Conservation (phyloP, 2,797 vertebrate genomes). For the Lacerta bilineata region DNA sequence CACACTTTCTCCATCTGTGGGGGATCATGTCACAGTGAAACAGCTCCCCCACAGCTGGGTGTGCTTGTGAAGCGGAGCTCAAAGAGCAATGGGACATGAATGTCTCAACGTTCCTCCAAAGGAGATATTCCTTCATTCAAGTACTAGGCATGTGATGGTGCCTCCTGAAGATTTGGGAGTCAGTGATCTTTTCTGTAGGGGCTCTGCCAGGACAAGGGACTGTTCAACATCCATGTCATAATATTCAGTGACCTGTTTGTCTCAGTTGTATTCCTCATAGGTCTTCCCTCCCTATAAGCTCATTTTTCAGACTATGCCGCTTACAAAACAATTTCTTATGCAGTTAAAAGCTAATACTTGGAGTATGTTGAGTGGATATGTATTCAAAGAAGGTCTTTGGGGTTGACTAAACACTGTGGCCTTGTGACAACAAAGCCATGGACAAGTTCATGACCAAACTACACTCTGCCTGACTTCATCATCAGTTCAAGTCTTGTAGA, state of each 20-base stretch:
- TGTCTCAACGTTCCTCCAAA: neutral
- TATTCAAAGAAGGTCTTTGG: constrained; percentile 53
- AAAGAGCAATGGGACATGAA: neutral
- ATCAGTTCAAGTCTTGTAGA: neutral
- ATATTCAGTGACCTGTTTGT: neutral
- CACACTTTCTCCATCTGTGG: neutral
- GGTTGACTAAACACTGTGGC: constrained; percentile 46
- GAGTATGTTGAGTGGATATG: constrained; percentile 47
- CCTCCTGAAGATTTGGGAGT: neutral
- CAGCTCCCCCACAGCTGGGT: neutral
- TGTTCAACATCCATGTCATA: neutral
- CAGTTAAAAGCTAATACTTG: constrained; percentile 34
- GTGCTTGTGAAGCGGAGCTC: neutral
- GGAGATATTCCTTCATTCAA: neutral
- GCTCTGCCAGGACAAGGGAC: neutral
- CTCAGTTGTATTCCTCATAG: neutral
- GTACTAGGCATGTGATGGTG: neutral
- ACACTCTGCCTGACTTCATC: neutral
- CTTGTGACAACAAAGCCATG: constrained; percentile 39
- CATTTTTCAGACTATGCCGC: neutral
- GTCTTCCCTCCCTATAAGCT: neutral
- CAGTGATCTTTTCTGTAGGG: neutral
- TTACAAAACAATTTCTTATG: neutral
- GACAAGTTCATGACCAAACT: constrained; percentile 44
- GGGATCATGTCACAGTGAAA: neutral